Percentiles rank a stretch among this genome's conserved stretches.
These are phyloP conservation scores for Conomelus anceps DNA, from an alignment of 2,888 invertebrate genomes.

Conservation along the genomic window DNA sequence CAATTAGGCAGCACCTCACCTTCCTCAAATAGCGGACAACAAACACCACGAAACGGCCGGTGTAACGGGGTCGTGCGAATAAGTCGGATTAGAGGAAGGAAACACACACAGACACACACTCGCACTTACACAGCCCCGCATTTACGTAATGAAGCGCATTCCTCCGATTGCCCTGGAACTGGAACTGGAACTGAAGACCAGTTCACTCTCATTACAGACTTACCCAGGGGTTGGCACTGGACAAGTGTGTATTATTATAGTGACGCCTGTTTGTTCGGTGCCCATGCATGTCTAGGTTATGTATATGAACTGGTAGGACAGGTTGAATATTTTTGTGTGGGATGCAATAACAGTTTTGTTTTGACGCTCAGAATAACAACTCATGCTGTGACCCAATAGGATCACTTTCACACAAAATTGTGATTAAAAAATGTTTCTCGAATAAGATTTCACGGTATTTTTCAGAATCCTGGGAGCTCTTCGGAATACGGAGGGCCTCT, in stretches of 20 bases:
- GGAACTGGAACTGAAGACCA: no score
- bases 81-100: neutral
- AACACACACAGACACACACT: neutral
- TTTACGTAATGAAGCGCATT: neutral
- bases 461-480: no score
- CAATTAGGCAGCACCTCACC: neutral
- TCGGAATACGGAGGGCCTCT: no score
- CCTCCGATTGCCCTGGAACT: neutral
- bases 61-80: neutral
- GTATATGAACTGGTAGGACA: neutral
- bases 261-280: neutral
- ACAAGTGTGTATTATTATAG: neutral
- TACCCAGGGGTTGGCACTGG: neutral
- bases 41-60: neutral
- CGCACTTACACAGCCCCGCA: neutral
- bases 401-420: no score
- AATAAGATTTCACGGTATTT: no score
- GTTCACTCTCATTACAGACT: neutral
- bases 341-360: neutral
- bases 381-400: neutral
- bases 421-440: no score
- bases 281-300: neutral
- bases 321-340: neutral
- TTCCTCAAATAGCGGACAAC: neutral
- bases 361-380: neutral